Percentiles rank a stretch among this genome's conserved stretches.
phyloP scores from a whole-genome alignment of 2,888 invertebrate genomes.

The Patella caerulea region DNA sequence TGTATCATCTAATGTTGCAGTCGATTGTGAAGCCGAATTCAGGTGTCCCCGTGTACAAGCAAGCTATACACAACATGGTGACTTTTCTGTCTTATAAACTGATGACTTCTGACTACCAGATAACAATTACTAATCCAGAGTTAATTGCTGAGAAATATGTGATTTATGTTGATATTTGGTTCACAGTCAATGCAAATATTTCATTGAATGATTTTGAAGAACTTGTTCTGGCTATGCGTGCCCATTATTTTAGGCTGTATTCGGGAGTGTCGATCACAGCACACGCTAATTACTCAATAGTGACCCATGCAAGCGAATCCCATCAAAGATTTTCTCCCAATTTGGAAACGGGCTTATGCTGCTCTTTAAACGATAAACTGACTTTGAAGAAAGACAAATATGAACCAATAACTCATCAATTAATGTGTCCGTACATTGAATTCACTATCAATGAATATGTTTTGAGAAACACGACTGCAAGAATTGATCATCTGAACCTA shows the following conservation, averaged over 20 bases:
- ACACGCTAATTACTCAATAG: no score
- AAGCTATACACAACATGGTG: neutral
- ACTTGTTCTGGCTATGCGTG: no score
- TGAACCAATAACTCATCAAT: slow-evolving; percentile 5
- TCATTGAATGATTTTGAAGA: no score
- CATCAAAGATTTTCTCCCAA: neutral
- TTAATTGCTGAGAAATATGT: neutral
- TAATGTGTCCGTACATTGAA: neutral
- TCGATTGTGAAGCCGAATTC: neutral
- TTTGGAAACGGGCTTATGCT: neutral
- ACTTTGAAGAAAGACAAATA: neutral
- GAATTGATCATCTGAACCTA: neutral
- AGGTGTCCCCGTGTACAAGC: neutral
- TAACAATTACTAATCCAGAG: neutral
- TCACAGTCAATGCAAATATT: no score
- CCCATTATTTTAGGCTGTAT: neutral
- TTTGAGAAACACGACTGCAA: neutral
- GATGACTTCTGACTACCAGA: neutral
- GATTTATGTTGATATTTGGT: neutral
- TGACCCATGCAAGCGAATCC: no score
- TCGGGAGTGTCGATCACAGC: no score
- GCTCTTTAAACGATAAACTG: neutral
- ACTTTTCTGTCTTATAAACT: neutral
- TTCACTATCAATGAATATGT: neutral
- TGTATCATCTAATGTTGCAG: neutral